These are phyloP conservation scores for Ascidia mentula DNA, from an alignment of 23 tunicate species.

Conservation along the genomic window DNA sequence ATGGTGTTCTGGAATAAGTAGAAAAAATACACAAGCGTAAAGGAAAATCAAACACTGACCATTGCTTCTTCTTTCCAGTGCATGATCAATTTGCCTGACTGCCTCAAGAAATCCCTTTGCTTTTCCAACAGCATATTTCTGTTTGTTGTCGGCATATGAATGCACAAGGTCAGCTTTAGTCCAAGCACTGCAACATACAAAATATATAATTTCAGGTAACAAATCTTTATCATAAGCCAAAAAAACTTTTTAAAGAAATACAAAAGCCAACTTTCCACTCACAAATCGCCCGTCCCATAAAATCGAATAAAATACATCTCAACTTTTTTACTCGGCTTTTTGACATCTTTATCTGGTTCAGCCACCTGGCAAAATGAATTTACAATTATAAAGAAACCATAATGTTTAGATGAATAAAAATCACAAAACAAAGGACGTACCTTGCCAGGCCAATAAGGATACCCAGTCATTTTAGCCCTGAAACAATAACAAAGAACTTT, in stretches of 20 bases:
- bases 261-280: conserved; percentile 11
- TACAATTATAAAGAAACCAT: no score
- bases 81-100: conserved; percentile 63
- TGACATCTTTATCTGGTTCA: conserved; percentile 55
- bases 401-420: no score
- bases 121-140: conserved; percentile 41
- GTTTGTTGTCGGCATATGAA: conserved; percentile 52
- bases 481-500: no score
- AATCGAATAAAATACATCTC: conserved; percentile 71
- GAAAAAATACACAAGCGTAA: no score
- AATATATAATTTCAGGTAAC: neutral
- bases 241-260: neutral
- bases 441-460: conserved; percentile 84
- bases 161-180: conserved; percentile 79
- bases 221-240: no score
- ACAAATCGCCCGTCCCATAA: conserved; percentile 90
- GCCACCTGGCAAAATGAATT: conserved; percentile 42
- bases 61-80: conserved; percentile 42
- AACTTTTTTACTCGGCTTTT: conserved; percentile 71
- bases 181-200: conserved; percentile 60
- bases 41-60: no score
- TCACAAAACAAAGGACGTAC: no score
- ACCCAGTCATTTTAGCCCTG: conserved; percentile 87
- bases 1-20: no score
- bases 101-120: conserved; percentile 65